Conservation (phyloP, 92 coral and sea anemone species). For the Palythoa grandis region DNA sequence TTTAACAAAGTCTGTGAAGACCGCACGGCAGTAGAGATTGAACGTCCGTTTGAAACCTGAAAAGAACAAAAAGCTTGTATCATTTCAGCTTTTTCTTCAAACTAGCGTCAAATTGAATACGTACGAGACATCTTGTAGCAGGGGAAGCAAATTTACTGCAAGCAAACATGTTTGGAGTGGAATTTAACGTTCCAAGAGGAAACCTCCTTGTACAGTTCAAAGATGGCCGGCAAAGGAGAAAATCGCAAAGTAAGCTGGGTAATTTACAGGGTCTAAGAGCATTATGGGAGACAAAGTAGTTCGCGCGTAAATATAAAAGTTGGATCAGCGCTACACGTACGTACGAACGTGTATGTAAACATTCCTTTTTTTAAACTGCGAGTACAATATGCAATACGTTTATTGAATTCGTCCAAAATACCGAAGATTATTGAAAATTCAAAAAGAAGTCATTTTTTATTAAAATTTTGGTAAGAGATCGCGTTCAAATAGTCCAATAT, state of each 20-base stretch:
- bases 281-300: constrained; percentile 30
- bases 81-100: neutral
- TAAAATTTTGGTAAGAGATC: too few species aligned
- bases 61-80: constrained; percentile 32
- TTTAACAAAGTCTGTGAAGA: constrained; percentile 89
- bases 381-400: too few species aligned
- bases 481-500: too few species aligned
- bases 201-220: constrained; percentile 80
- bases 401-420: too few species aligned
- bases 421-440: too few species aligned
- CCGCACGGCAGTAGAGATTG: constrained; percentile 94
- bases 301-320: neutral
- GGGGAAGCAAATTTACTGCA: constrained; percentile 97
- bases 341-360: too few species aligned
- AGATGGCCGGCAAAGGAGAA: constrained; percentile 93
- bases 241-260: constrained; percentile 68
- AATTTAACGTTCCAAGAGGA: constrained; percentile 64
- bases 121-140: constrained; percentile 86
- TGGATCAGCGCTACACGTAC: neutral
- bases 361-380: too few species aligned
- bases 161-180: constrained; percentile 84
- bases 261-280: constrained; percentile 34
- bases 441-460: too few species aligned
- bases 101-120: constrained; percentile 32
- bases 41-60: constrained; percentile 98